These are phyloP conservation scores for Lissonota sp. DNA, from an alignment of 2,888 invertebrate genomes.

Conservation along the genomic window DNA sequence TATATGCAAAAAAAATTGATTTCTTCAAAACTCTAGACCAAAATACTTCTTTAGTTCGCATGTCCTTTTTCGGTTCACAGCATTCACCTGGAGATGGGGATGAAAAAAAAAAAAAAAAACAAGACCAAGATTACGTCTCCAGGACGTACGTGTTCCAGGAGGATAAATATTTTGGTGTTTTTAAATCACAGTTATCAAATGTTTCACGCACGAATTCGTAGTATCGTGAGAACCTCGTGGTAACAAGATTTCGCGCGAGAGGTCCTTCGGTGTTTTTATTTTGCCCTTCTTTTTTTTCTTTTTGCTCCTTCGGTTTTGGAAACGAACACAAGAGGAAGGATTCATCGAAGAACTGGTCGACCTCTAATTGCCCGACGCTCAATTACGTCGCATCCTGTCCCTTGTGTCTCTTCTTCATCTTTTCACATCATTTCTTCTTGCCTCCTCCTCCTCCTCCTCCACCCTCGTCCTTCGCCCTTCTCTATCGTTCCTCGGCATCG, in stretches of 20 bases:
- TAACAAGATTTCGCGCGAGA: slow-evolving; percentile 18
- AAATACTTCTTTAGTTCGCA: no score
- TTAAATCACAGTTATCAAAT: neutral
- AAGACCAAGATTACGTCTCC: no score
- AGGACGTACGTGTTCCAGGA: no score
- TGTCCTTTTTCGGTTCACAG: no score
- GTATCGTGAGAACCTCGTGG: slow-evolving; percentile 40
- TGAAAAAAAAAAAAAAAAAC: neutral
- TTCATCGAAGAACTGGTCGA: slow-evolving; percentile 51
- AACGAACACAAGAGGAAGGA: slow-evolving; percentile 43
- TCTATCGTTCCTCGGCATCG: slow-evolving; percentile 15
- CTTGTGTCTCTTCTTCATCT: slow-evolving; percentile 63
- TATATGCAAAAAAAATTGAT: no score
- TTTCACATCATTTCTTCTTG: slow-evolving; percentile 41
- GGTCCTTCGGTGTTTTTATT: slow-evolving; percentile 23
- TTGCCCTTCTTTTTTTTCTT: slow-evolving; percentile 13
- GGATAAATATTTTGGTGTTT: no score
- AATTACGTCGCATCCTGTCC: slow-evolving; percentile 65
- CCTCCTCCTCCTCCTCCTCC: slow-evolving; percentile 52
- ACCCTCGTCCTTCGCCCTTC: slow-evolving; percentile 4
- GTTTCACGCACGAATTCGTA: slow-evolving; percentile 39
- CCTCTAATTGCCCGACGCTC: slow-evolving; percentile 61
- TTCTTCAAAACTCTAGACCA: no score
- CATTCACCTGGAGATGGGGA: no score
- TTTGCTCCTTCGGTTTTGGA: slow-evolving; percentile 8